Percentiles rank a stretch among this genome's conserved stretches.
phyloP scores from a whole-genome alignment of 2,113 vertebrate genomes.

The Datnioides undecimradiatus region DNA sequence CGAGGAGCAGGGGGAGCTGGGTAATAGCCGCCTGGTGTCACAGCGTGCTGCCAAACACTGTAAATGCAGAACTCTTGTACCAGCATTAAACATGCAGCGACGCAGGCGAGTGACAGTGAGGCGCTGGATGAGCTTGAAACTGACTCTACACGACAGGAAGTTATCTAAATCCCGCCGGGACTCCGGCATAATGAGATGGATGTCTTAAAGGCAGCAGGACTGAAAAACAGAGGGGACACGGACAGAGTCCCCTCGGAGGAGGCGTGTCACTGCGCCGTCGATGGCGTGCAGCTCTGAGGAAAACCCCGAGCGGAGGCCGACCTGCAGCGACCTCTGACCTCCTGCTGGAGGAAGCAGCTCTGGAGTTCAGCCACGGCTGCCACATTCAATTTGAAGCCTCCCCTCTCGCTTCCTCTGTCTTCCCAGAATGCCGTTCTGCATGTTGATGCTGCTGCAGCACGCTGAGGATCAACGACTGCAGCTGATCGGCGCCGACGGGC shows the following conservation, averaged over 20 bases:
- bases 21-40: slow-evolving; percentile 33
- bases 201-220: slow-evolving; percentile 6
- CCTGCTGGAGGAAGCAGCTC: neutral
- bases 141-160: slow-evolving; percentile 69
- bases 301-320: slow-evolving; percentile 21
- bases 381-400: slow-evolving; percentile 62
- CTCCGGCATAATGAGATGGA: neutral
- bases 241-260: neutral
- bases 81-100: slow-evolving; percentile 72
- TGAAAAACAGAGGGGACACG: neutral
- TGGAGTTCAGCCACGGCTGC: slow-evolving; percentile 49
- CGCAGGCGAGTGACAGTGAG: slow-evolving; percentile 48
- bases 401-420: neutral
- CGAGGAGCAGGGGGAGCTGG: slow-evolving; percentile 19
- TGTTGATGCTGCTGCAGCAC: slow-evolving; percentile 25
- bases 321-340: slow-evolving; percentile 53
- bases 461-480: neutral
- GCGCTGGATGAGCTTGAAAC: slow-evolving; percentile 34
- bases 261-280: neutral
- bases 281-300: neutral
- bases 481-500: slow-evolving; percentile 32
- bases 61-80: slow-evolving; percentile 72
- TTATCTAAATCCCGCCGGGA: slow-evolving; percentile 21
- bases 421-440: slow-evolving; percentile 47
- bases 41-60: slow-evolving; percentile 46